These are phyloP conservation scores for Marasmarcha lunaedactyla DNA, from an alignment of 2,888 invertebrate genomes.

Conservation along the genomic window DNA sequence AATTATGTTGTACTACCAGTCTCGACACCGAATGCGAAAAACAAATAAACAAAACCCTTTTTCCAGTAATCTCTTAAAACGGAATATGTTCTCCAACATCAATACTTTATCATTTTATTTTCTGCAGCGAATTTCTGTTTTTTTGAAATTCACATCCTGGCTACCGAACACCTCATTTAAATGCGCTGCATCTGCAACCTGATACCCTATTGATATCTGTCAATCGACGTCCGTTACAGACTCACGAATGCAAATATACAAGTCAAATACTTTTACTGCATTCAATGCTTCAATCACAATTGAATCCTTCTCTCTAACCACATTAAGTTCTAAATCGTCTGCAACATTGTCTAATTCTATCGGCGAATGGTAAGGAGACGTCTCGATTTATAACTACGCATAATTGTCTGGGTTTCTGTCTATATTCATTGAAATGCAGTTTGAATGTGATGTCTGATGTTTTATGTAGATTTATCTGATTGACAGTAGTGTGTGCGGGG, in stretches of 20 bases:
- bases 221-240: conserved; percentile 23
- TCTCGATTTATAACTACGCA: conserved; percentile 32
- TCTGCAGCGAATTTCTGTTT: no score
- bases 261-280: conserved; percentile 12
- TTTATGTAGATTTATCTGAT: conserved; percentile 16
- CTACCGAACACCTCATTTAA: conserved; percentile 15
- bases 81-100: no score
- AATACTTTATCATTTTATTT: no score
- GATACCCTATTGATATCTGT: conserved; percentile 34
- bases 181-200: conserved; percentile 15
- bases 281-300: neutral
- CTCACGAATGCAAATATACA: conserved; percentile 20
- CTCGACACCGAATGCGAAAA: no score
- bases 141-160: no score
- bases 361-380: conserved; percentile 25
- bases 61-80: no score
- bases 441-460: conserved; percentile 16
- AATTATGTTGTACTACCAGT: no score
- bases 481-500: no score
- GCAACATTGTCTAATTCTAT: neutral
- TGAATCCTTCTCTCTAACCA: neutral
- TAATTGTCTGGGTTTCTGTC: conserved; percentile 33
- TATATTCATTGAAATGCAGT: conserved; percentile 10
- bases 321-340: neutral
- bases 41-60: no score